Conservation (phyloP, 2,888 invertebrate species). For the Alloplasta piceator region DNA sequence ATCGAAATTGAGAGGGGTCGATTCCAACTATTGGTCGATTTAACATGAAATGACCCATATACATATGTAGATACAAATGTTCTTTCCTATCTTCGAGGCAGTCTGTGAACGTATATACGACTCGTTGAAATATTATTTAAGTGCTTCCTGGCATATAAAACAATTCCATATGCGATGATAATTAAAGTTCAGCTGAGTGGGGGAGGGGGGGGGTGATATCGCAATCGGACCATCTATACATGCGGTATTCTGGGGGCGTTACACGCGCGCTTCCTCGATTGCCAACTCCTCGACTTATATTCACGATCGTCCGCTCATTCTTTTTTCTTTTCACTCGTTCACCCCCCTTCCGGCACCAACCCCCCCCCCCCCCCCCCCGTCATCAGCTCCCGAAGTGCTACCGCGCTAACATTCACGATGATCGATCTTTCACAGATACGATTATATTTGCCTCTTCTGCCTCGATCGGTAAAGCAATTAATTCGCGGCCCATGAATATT, state of each 20-base stretch:
- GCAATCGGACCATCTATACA: constrained; percentile 50
- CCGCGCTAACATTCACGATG: constrained; percentile 39
- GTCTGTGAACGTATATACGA: constrained; percentile 64
- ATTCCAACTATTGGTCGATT: too few species aligned
- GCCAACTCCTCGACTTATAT: constrained; percentile 18
- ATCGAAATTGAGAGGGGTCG: too few species aligned
- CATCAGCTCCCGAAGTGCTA: constrained; percentile 38
- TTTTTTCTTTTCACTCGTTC: neutral
- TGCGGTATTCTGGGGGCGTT: constrained; percentile 56
- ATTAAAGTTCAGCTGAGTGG: constrained; percentile 78
- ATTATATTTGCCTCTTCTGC: constrained; percentile 53
- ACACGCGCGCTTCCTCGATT: constrained; percentile 11
- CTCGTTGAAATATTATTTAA: constrained; percentile 82
- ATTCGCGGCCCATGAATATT: constrained; percentile 58
- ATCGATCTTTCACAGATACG: constrained; percentile 54
- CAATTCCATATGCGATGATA: constrained; percentile 79
- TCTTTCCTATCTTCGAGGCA: constrained; percentile 52
- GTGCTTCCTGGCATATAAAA: constrained; percentile 83
- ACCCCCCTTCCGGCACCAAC: neutral
- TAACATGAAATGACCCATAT: neutral
- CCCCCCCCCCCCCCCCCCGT: constrained; percentile 5
- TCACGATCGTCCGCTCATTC: constrained; percentile 15
- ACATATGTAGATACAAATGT: constrained; percentile 22
- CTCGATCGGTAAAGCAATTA: constrained; percentile 54
- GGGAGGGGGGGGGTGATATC: constrained; percentile 56